A percentile compares a stretch with the other conserved stretches of the same genome.
These are phyloP conservation scores for Exocentrus adspersus DNA, from an alignment of 2,888 invertebrate genomes.

Conservation along the genomic window DNA sequence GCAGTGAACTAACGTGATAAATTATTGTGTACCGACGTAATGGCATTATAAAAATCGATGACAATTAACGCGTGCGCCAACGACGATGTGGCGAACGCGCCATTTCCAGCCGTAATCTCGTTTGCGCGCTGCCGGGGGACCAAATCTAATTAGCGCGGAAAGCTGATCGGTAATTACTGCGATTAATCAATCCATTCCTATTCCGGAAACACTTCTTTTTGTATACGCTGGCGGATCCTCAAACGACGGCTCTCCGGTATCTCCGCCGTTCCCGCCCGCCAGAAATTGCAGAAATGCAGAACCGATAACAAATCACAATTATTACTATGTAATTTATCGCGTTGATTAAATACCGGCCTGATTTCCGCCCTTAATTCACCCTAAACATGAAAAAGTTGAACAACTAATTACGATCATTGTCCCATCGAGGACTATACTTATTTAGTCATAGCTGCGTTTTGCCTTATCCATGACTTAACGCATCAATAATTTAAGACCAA, in stretches of 20 bases:
- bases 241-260: neutral
- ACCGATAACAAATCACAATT: neutral
- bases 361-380: too few species aligned
- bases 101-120: constrained; percentile 65
- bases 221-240: constrained; percentile 12
- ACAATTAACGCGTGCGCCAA: constrained; percentile 64
- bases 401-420: too few species aligned
- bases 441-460: too few species aligned
- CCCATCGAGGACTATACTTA: too few species aligned
- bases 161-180: constrained; percentile 68
- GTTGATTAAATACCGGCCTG: too few species aligned
- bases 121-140: constrained; percentile 61
- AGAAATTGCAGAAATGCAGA: neutral
- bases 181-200: constrained; percentile 68
- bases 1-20: constrained; percentile 59
- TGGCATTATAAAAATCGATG: constrained; percentile 65
- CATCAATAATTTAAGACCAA: too few species aligned
- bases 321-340: neutral
- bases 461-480: too few species aligned
- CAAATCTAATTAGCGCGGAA: constrained; percentile 65
- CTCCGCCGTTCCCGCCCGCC: neutral
- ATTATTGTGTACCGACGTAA: constrained; percentile 63
- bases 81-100: constrained; percentile 62
- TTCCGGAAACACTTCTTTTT: constrained; percentile 57
- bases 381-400: too few species aligned